Evolutionary conservation across 1,140 invertebrate species (phyloP), one percentile per base, ranked within the genome.

Genomic region (Calephelis nemesis): DNA sequence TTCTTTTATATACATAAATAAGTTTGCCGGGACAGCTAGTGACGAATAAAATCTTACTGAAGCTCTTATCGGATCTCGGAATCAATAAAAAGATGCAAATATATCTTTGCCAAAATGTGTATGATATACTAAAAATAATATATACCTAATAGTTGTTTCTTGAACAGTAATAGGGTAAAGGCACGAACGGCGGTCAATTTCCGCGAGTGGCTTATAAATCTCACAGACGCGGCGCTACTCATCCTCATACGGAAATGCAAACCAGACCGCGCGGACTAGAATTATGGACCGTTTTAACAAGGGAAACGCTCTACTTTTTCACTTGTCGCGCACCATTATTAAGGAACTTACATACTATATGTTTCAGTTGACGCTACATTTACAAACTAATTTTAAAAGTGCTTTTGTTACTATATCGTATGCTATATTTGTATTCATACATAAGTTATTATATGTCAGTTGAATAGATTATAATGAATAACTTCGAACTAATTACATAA

Each of bases 251-350:
- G 83, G 81, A 87, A 85, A 84, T 83, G 78, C 81, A 80, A 77
- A 81, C 77, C 74, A 72, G 74, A 79, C 81, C 76, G 77, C 78
- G 63, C 65, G 58, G 30, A 49, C 19, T 68, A 79, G 84, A 88
- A 73, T 84, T 86, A 88, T 86, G 77, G 76, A 71, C 76, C 80
- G 73, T 78, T 88, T 79, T 82, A 80, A 80, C 80, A 79, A 72
- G 81, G 84, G 84, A 88, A 88, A 86, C 85, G 78, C 70, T 76
- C 77, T 84, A 86, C 75, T 88, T 88, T 88, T 86, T 88, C 85
- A 88, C 78, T 79, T 84, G 83, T 82, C 81, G 63, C 66, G 58
- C 63, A 69, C 65, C 69, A 67, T 74, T 75, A 75, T 74, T 69
- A 75, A 73, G 58, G 52, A 60, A 75, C 66, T 73, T 66, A 60